Evolutionary conservation across 2,113 vertebrate species (phyloP).

Genomic region (Corythornis vintsioides): DNA sequence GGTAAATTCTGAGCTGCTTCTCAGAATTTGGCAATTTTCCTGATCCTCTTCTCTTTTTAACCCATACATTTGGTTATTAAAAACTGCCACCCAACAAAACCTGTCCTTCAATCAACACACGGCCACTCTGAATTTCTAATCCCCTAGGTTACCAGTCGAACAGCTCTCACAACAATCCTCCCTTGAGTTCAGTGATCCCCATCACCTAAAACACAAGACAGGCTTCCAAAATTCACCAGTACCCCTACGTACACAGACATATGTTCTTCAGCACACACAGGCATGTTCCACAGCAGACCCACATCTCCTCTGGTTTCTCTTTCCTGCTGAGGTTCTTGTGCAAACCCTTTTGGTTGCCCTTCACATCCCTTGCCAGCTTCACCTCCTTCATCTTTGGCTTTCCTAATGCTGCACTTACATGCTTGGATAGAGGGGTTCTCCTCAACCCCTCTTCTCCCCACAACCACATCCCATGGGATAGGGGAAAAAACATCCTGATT

Average conservation of each 20-base stretch:
- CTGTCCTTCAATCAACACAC: conserved; percentile 21
- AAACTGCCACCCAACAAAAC: conserved; percentile 36
- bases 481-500: not conserved
- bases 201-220: conserved; percentile 11
- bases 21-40: not conserved
- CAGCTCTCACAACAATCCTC: conserved; percentile 44
- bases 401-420: not conserved
- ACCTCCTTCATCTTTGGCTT: not conserved
- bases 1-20: not conserved
- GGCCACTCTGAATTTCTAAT: conserved; percentile 46
- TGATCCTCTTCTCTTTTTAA: conserved; percentile 10
- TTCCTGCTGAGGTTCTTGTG: not conserved
- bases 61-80: conserved; percentile 45
- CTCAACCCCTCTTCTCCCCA: not conserved
- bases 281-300: not conserved
- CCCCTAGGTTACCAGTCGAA: conserved; percentile 52
- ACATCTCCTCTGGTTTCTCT: fast-evolving
- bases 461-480: not conserved
- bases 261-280: fast-evolving
- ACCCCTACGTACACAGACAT: not conserved
- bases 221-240: not conserved
- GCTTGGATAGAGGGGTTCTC: not conserved
- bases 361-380: not conserved
- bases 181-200: conserved; percentile 22
- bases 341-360: not conserved